phyloP scores from a whole-genome alignment of 2,888 invertebrate genomes.

The Deilephila elpenor region DNA sequence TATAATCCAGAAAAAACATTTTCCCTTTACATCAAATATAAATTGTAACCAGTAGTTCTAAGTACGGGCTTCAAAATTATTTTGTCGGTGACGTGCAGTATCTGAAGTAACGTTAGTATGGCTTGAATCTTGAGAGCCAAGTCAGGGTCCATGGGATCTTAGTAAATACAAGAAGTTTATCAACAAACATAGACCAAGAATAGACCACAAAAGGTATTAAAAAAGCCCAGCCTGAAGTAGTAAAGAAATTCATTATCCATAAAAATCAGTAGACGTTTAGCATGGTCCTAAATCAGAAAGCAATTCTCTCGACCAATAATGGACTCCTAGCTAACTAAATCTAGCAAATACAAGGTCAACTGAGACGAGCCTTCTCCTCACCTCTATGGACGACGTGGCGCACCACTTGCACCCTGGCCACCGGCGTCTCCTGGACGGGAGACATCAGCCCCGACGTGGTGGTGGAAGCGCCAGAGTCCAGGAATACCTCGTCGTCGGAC shows the following conservation, averaged over 20 bases:
- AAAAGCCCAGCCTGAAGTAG: not conserved
- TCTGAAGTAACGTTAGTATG: too few relatives aligned
- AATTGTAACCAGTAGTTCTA: too few relatives aligned
- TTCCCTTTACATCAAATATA: too few relatives aligned
- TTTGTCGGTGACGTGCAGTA: too few relatives aligned
- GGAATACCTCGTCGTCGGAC: constrained; percentile 77
- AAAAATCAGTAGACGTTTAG: not conserved
- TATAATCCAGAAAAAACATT: too few relatives aligned
- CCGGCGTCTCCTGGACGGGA: constrained; percentile 42
- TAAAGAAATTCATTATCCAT: too few relatives aligned
- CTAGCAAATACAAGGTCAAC: not conserved
- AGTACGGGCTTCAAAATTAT: too few relatives aligned
- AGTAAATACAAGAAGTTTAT: not conserved
- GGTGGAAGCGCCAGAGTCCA: constrained; percentile 63
- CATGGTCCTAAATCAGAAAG: not conserved
- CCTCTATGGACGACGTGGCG: constrained; percentile 60
- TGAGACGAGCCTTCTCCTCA: constrained; percentile 37
- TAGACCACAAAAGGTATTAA: not conserved
- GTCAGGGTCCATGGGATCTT: too few relatives aligned
- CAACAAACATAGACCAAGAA: constrained; percentile 1
- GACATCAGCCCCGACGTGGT: constrained; percentile 58
- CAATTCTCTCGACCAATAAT: not conserved
- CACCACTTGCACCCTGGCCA: constrained; percentile 49
- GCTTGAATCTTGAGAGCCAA: too few relatives aligned
- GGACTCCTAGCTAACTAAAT: not conserved